A percentile compares a stretch with the other conserved stretches of the same genome.
Evolutionary conservation across 64 coral and sea anemone genomes (phyloP).

Genomic region (Montipora capricornis): DNA sequence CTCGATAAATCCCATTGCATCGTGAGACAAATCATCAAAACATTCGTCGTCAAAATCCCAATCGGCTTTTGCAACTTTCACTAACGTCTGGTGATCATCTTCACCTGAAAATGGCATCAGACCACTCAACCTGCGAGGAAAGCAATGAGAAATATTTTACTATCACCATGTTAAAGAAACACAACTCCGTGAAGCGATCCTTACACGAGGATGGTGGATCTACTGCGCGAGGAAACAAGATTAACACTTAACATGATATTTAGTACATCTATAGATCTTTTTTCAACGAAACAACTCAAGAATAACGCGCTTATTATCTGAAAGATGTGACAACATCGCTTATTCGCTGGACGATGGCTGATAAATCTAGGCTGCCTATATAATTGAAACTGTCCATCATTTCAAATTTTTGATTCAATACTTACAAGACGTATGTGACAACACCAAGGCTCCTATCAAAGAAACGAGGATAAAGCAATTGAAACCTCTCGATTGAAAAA

Average conservation of each 20-base stretch:
- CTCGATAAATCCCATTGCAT: constrained; percentile 95
- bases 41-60: constrained; percentile 99
- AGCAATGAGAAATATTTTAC: not conserved
- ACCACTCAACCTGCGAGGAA: constrained; percentile 82
- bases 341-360: too few relatives aligned
- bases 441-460: constrained; percentile 92
- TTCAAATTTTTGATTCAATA: constrained; percentile 2
- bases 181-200: too few relatives aligned
- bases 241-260: too few relatives aligned
- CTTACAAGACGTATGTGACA: constrained; percentile 97
- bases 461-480: not conserved
- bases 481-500: not conserved
- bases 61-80: constrained; percentile 93
- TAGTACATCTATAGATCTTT: too few relatives aligned
- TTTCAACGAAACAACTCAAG: too few relatives aligned
- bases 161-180: too few relatives aligned
- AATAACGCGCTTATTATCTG: too few relatives aligned
- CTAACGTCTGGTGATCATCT: constrained; percentile 84
- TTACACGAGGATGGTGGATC: too few relatives aligned
- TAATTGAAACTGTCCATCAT: too few relatives aligned
- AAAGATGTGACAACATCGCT: too few relatives aligned
- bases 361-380: too few relatives aligned
- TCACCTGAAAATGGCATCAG: constrained; percentile 98
- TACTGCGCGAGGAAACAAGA: too few relatives aligned
- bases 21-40: constrained; percentile 93